phyloP scores from a whole-genome alignment of 2,888 invertebrate genomes.

The Parascotia fuliginaria region DNA sequence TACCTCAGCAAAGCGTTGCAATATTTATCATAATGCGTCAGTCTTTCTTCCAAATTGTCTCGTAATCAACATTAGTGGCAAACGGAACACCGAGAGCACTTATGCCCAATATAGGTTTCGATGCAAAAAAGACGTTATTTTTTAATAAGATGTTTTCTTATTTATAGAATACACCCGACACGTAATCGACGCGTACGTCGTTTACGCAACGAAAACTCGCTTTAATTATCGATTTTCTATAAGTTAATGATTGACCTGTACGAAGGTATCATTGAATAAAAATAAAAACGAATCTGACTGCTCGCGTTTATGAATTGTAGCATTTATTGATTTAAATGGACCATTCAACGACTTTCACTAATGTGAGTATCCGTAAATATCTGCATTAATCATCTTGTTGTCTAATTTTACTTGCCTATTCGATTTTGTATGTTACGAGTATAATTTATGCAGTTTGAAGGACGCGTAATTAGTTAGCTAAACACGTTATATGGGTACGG shows the following conservation, averaged over 20 bases:
- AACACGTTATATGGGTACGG: neutral
- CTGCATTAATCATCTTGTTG: too few species aligned
- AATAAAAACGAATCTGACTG: conserved; percentile 18
- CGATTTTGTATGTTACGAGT: neutral
- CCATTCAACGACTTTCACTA: neutral
- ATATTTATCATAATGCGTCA: conserved; percentile 30
- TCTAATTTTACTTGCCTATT: neutral
- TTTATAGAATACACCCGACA: conserved; percentile 56
- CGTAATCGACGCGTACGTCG: conserved; percentile 52
- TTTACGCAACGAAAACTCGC: conserved; percentile 49
- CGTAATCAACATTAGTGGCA: conserved; percentile 43
- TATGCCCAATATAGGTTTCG: conserved; percentile 32
- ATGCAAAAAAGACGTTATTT: conserved; percentile 55
- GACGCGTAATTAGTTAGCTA: conserved; percentile 2
- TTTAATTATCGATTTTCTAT: conserved; percentile 42
- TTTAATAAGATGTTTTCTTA: conserved; percentile 48
- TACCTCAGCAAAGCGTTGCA: conserved; percentile 14
- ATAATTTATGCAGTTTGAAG: neutral
- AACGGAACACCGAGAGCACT: conserved; percentile 43
- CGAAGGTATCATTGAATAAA: conserved; percentile 29
- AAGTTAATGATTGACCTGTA: conserved; percentile 26
- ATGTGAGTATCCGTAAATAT: neutral
- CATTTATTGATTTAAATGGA: neutral
- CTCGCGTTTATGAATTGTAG: neutral
- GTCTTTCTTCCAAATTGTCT: conserved; percentile 41